phyloP scores from a whole-genome alignment of 2,797 vertebrate genomes.

The Enteromius argenteus region DNA sequence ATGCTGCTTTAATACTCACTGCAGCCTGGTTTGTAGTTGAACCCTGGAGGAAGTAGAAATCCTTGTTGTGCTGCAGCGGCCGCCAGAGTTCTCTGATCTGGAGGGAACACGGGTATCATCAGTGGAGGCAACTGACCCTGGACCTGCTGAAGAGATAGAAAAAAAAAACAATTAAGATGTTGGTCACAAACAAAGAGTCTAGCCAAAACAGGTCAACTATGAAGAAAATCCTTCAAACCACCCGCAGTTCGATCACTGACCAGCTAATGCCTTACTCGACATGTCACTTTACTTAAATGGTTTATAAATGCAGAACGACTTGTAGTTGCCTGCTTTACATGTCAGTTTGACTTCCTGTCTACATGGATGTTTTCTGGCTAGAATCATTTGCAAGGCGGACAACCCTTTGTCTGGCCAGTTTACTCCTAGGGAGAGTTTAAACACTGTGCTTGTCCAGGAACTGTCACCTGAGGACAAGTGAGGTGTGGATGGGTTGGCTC shows the following conservation, averaged over 20 bases:
- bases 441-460: slow-evolving; percentile 37
- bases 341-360: neutral
- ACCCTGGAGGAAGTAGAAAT: slow-evolving; percentile 96
- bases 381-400: neutral
- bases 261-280: neutral
- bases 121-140: slow-evolving; percentile 97
- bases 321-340: neutral
- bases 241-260: neutral
- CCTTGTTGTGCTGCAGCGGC: slow-evolving; percentile 98
- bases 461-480: slow-evolving; percentile 44
- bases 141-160: slow-evolving; percentile 88
- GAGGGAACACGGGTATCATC: slow-evolving; percentile 98
- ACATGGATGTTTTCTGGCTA: neutral
- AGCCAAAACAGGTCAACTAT: neutral
- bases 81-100: slow-evolving; percentile 94
- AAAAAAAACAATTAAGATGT: slow-evolving; percentile 71
- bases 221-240: neutral
- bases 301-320: neutral
- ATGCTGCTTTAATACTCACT: slow-evolving; percentile 83
- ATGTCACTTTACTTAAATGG: neutral
- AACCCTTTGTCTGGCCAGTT: slow-evolving; percentile 14
- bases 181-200: neutral
- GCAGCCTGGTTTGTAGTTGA: slow-evolving; percentile 98
- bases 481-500: slow-evolving; percentile 39
- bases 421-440: slow-evolving; percentile 1